Conservation (phyloP, 2,888 invertebrate genomes). For the Lottia scabra region DNA sequence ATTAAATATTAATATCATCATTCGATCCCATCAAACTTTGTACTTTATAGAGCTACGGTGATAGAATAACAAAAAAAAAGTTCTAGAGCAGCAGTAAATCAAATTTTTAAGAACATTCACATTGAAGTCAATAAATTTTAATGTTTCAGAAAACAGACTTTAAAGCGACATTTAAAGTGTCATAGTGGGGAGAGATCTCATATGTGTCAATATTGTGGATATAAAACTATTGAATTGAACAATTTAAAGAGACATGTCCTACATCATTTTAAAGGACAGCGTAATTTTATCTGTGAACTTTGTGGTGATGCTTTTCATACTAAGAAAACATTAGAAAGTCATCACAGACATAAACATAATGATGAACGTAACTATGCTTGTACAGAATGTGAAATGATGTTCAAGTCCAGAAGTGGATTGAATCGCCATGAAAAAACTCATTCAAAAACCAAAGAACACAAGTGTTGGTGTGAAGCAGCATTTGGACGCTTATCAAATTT, state of each 20-base stretch:
- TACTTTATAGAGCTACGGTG: too few species aligned
- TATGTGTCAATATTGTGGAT: constrained; percentile 65
- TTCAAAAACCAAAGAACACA: constrained; percentile 40
- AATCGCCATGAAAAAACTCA: constrained; percentile 47
- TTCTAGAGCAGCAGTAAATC: too few species aligned
- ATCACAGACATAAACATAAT: constrained; percentile 66
- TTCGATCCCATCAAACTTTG: too few species aligned
- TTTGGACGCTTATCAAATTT: constrained; percentile 54
- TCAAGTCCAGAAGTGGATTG: constrained; percentile 53
- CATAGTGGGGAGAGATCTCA: constrained; percentile 55
- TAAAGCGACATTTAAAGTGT: constrained; percentile 57
- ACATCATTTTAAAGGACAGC: constrained; percentile 58
- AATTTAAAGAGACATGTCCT: constrained; percentile 65
- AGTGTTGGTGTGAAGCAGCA: constrained; percentile 50
- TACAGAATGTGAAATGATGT: constrained; percentile 52
- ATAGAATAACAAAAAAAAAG: too few species aligned
- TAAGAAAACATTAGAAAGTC: constrained; percentile 66
- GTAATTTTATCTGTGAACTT: constrained; percentile 67
- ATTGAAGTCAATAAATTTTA: too few species aligned
- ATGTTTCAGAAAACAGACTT: constrained; percentile 51
- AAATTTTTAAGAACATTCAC: too few species aligned
- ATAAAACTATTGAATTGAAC: constrained; percentile 58
- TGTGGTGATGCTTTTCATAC: constrained; percentile 68
- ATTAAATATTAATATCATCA: too few species aligned
- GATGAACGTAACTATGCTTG: constrained; percentile 60